A percentile compares a stretch with the other conserved stretches of the same genome.
Evolutionary conservation across 2,797 vertebrate species (phyloP).

Genomic region (Cuniculus paca): DNA sequence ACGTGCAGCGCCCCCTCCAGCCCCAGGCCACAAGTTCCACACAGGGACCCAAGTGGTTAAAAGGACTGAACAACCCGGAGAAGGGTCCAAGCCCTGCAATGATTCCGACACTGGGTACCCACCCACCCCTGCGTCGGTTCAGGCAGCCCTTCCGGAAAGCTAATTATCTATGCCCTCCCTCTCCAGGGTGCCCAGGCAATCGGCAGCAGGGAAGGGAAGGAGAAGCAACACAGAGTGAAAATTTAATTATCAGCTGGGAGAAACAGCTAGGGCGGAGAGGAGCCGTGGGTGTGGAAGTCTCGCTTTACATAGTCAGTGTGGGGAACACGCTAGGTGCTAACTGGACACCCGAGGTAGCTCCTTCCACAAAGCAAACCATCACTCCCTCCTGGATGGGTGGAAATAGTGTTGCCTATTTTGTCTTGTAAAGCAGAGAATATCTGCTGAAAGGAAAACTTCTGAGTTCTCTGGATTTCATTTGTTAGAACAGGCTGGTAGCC

Average conservation of each 20-base stretch:
- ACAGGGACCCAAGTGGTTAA: background rate
- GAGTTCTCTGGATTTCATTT: background rate
- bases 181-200: background rate
- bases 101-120: background rate
- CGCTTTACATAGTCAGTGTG: background rate
- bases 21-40: background rate
- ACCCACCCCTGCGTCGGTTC: background rate
- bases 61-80: background rate
- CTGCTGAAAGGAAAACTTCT: background rate
- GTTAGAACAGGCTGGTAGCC: background rate
- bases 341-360: background rate
- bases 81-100: background rate
- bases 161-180: background rate
- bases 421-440: background rate
- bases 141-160: background rate
- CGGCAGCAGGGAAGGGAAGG: background rate
- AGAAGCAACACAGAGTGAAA: background rate
- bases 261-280: slow-evolving; percentile 6
- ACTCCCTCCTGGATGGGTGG: background rate
- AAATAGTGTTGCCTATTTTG: background rate
- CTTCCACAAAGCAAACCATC: background rate
- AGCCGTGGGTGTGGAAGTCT: background rate
- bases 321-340: background rate
- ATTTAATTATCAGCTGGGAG: background rate
- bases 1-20: background rate